A percentile compares a stretch with the other conserved stretches of the same genome.
These are phyloP conservation scores for Rhynchopsitta pachyrhyncha DNA, from an alignment of 2,113 vertebrate species.

Conservation along the genomic window DNA sequence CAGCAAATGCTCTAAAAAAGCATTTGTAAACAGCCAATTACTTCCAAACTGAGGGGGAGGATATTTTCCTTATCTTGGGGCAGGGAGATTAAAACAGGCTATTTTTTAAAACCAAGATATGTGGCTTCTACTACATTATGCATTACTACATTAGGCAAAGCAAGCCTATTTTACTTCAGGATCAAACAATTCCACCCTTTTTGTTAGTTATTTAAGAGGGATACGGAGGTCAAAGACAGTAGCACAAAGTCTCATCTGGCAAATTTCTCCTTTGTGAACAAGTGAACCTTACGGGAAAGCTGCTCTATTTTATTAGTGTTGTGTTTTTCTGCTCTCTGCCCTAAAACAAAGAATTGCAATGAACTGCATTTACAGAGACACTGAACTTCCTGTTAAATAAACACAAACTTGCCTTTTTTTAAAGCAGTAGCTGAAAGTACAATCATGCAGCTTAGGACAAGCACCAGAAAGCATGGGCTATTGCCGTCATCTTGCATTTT, in stretches of 20 bases:
- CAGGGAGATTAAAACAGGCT: background rate
- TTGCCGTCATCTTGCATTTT: background rate
- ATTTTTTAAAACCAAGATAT: background rate
- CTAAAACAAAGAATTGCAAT: slow-evolving; percentile 2
- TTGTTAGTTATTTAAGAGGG: background rate
- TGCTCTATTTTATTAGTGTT: background rate
- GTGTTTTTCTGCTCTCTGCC: background rate
- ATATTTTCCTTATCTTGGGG: background rate
- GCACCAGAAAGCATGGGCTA: background rate
- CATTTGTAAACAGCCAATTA: background rate
- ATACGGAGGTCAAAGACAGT: background rate
- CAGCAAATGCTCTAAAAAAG: background rate
- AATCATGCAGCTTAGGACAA: background rate
- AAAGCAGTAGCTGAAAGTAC: background rate
- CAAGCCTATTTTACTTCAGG: background rate
- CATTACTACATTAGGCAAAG: background rate
- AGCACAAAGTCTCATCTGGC: background rate
- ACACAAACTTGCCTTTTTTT: background rate
- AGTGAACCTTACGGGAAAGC: background rate
- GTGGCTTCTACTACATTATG: background rate
- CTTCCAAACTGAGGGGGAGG: background rate
- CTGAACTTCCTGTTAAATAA: background rate
- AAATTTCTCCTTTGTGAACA: background rate
- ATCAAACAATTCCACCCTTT: background rate
- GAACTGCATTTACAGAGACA: background rate